Conservation (phyloP, 2,797 vertebrate genomes). For the Gadopsis bispinosus region DNA sequence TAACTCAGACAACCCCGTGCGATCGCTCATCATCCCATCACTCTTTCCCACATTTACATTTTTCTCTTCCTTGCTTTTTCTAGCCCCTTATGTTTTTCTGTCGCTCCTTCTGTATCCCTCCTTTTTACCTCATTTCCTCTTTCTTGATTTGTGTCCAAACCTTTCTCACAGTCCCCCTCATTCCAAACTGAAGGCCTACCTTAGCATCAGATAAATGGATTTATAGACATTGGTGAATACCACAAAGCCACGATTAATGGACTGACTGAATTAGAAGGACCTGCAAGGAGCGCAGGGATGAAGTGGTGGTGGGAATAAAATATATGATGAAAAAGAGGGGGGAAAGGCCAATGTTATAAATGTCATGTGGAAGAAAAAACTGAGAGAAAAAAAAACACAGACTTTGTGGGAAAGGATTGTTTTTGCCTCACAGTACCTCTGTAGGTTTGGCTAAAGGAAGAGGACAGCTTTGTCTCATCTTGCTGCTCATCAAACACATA, state of each 20-base stretch:
- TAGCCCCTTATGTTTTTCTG: slow-evolving; percentile 10
- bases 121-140: slow-evolving; percentile 29
- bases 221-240: slow-evolving; percentile 97
- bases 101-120: slow-evolving; percentile 20
- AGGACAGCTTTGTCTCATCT: slow-evolving; percentile 13
- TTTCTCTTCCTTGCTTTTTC: slow-evolving; percentile 34
- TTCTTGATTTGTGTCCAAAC: slow-evolving; percentile 62
- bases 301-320: slow-evolving; percentile 40
- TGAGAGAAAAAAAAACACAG: slow-evolving; percentile 20
- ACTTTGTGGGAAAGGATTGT: not conserved
- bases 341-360: slow-evolving; percentile 77
- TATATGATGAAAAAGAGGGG: slow-evolving; percentile 52
- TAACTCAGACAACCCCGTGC: slow-evolving; percentile 62
- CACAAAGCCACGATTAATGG: slow-evolving; percentile 94
- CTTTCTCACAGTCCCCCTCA: slow-evolving; percentile 26
- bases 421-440: not conserved
- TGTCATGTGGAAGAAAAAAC: slow-evolving; percentile 71
- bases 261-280: slow-evolving; percentile 91
- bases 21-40: slow-evolving; percentile 76
- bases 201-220: slow-evolving; percentile 92
- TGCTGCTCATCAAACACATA: slow-evolving; percentile 24
- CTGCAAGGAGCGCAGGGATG: slow-evolving; percentile 60
- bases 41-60: slow-evolving; percentile 43
- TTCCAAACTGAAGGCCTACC: slow-evolving; percentile 87
- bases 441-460: slow-evolving; percentile 6